Conservation (phyloP, 1,140 invertebrate species). For the Ylistrum balloti region DNA sequence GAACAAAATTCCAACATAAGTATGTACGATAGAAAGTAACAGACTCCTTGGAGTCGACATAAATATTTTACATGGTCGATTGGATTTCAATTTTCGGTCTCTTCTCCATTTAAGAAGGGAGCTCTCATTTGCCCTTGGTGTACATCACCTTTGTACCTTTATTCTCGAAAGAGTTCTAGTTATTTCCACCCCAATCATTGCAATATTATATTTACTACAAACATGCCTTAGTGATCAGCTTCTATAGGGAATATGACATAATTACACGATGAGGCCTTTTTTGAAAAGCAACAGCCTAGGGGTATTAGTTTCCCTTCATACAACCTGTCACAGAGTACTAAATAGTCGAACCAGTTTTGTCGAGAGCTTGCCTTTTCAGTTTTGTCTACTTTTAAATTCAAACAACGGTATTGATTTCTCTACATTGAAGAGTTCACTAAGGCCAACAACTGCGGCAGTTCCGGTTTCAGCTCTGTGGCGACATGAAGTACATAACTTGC, state of each 20-base stretch:
- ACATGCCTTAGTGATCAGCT: slow-evolving; percentile 1
- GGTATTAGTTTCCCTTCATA: slow-evolving; percentile 28
- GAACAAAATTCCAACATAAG: slow-evolving; percentile 23
- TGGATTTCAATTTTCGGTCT: slow-evolving; percentile 59
- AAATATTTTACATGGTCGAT: slow-evolving; percentile 57
- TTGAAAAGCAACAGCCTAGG: slow-evolving; percentile 26
- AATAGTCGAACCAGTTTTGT: slow-evolving; percentile 26
- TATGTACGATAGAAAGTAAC: slow-evolving; percentile 42
- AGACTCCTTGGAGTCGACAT: slow-evolving; percentile 57
- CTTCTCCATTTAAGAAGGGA: slow-evolving; percentile 53
- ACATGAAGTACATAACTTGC: slow-evolving; percentile 34
- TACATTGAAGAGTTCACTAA: slow-evolving; percentile 39
- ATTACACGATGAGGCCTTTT: slow-evolving; percentile 33
- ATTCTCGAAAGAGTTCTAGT: slow-evolving; percentile 52
- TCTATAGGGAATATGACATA: slow-evolving; percentile 39
- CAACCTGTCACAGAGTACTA: slow-evolving; percentile 20
- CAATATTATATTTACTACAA: slow-evolving; percentile 30
- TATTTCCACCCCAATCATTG: slow-evolving; percentile 18
- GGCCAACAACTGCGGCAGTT: slow-evolving; percentile 36
- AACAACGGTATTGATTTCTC: slow-evolving; percentile 38
- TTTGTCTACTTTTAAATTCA: slow-evolving; percentile 40
- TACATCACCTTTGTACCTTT: slow-evolving; percentile 54
- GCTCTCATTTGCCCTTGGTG: slow-evolving; percentile 55
- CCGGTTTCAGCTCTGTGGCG: slow-evolving; percentile 30
- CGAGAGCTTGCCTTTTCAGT: slow-evolving; percentile 37